Conservation (phyloP, 1,140 invertebrate species). For the Platyscapa corneri region DNA sequence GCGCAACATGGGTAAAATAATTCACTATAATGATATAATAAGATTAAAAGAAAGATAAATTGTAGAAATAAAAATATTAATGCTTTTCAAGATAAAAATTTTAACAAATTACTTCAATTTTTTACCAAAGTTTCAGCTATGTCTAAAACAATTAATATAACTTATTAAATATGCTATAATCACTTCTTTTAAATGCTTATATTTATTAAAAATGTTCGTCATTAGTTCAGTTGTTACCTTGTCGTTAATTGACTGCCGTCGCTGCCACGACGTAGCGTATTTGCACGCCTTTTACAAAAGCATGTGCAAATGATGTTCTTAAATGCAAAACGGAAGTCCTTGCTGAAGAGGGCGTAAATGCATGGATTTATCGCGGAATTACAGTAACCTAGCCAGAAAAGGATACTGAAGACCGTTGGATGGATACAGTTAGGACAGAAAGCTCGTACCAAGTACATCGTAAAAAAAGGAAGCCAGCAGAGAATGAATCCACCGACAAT, state of each 20-base stretch:
- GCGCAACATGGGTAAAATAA: no score
- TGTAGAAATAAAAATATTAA: no score
- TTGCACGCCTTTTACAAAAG: slow-evolving; percentile 76
- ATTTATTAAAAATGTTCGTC: neutral
- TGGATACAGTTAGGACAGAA: slow-evolving; percentile 88
- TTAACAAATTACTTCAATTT: no score
- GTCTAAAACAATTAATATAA: no score
- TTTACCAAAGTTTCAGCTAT: no score
- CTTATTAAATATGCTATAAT: no score
- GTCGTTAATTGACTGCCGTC: slow-evolving; percentile 79
- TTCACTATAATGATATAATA: no score
- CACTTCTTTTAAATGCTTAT: neutral
- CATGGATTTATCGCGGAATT: slow-evolving; percentile 96
- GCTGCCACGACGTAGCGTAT: slow-evolving; percentile 77
- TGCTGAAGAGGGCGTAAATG: slow-evolving; percentile 93
- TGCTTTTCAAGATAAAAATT: no score
- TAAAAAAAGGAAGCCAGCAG: slow-evolving; percentile 97
- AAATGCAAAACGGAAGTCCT: slow-evolving; percentile 94
- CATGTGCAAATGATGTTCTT: slow-evolving; percentile 92
- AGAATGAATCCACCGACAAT: slow-evolving; percentile 95
- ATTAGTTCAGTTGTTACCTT: slow-evolving; percentile 58
- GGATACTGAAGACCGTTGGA: slow-evolving; percentile 88
- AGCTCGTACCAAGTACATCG: slow-evolving; percentile 89
- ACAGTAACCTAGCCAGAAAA: slow-evolving; percentile 98
- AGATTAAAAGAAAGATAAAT: no score